Evolutionary conservation across 2,888 invertebrate genomes (phyloP).

Genomic region (Alviniconcha strummeri): DNA sequence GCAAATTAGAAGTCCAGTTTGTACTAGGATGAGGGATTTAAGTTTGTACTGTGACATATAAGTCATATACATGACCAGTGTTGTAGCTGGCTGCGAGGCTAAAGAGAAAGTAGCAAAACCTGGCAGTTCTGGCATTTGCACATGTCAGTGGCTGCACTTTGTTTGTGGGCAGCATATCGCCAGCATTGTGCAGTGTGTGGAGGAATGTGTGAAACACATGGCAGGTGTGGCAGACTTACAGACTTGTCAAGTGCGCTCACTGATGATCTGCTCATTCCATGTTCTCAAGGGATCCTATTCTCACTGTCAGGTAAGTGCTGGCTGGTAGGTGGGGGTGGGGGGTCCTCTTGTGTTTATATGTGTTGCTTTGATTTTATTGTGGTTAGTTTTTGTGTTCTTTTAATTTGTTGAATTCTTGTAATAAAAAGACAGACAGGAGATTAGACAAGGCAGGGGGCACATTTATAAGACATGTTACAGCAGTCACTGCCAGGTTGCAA

Average conservation of each 20-base stretch:
- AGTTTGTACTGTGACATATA: too few relatives aligned
- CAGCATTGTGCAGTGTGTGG: slow-evolving; percentile 49
- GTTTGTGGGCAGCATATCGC: slow-evolving; percentile 35
- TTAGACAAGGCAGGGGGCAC: neutral
- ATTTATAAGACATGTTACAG: too few relatives aligned
- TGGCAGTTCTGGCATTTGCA: too few relatives aligned
- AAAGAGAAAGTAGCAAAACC: too few relatives aligned
- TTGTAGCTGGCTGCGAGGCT: too few relatives aligned
- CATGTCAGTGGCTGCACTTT: too few relatives aligned
- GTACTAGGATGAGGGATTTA: too few relatives aligned
- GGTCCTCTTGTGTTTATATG: neutral
- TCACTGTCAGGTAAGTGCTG: slow-evolving; percentile 59
- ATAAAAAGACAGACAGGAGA: neutral
- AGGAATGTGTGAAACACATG: slow-evolving; percentile 52
- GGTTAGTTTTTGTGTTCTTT: neutral
- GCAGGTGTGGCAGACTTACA: slow-evolving; percentile 35
- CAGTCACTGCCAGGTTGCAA: too few relatives aligned
- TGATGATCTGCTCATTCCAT: slow-evolving; percentile 55
- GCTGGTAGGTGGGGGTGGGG: slow-evolving; percentile 3
- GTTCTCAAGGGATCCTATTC: slow-evolving; percentile 58
- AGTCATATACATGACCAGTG: too few relatives aligned
- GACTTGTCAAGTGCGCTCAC: slow-evolving; percentile 48
- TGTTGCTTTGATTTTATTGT: neutral
- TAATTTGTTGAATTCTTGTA: neutral
- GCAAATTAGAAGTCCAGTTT: too few relatives aligned